Evolutionary conservation across 2,797 vertebrate species (phyloP), one percentile per base, ranked within the genome.

Genomic region (Muraenolepis orangiensis): DNA sequence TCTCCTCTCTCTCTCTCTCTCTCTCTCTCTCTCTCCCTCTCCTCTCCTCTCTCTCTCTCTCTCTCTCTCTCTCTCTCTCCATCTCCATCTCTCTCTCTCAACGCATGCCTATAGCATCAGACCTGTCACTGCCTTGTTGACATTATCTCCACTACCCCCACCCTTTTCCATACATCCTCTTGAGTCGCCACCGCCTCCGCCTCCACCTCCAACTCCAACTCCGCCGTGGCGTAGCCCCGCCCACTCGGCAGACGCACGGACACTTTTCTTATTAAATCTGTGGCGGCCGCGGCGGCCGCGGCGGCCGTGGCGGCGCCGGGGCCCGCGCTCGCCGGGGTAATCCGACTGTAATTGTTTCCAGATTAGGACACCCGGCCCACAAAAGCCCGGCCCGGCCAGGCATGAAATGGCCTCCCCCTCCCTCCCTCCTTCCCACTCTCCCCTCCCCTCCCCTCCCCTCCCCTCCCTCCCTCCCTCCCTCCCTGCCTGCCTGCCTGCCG

Each of bases 301-400:
- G 86, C 88, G 90, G 87, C 88, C 88, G 84, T 83, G 88, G 90
- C 88, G 88, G 90, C 89, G 90, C 86, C 90, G 92, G 90, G n/a
- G 91, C 90, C 91, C 92, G 91, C 91, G 91, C 87, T 88, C 89
- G 87, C 88, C 88, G n/a, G n/a, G 90, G 90, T 94, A 94, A 93
- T 94, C 91, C 91, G 90, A 90, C 90, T 93, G 91, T 93, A 93
- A 94, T 93, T 95, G 92, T 94, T 94, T 94, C 89, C 91, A 94
- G 92, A 94, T 94, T 94, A 94, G 91, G 88, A 87, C 90, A 90
- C 88, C 90, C 83, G 83, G 89, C 88, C 89, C 91, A 92, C 92
- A 93, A 92, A 93, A 91, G n/a, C n/a, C 92, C 92, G 89, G 91
- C 90, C 89, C 89, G 92, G 89, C 91, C 93, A 92, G 91, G 91